phyloP scores from a whole-genome alignment of 2,797 vertebrate species.

The Lagorchestes hirsutus region DNA sequence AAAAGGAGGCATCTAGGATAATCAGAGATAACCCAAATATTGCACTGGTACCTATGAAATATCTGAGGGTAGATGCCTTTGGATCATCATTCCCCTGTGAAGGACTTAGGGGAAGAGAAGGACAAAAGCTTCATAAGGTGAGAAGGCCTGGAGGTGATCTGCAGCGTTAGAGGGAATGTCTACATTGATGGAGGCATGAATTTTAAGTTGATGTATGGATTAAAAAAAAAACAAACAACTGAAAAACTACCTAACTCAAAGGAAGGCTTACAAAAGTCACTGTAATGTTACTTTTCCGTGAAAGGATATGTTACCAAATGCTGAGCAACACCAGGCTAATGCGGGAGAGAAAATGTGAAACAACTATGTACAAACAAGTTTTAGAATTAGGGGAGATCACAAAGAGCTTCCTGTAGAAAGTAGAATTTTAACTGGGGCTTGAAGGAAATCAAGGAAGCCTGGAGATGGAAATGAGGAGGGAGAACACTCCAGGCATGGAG shows the following conservation, averaged over 20 bases:
- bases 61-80: not conserved
- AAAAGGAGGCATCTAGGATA: not conserved
- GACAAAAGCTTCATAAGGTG: not conserved
- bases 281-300: not conserved
- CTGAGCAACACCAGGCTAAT: not conserved
- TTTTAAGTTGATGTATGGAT: not conserved
- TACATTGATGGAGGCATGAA: not conserved
- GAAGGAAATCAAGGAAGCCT: no score
- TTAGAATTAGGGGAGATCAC: no score
- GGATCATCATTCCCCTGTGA: not conserved
- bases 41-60: not conserved
- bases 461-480: no score
- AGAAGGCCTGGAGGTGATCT: not conserved
- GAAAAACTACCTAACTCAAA: not conserved
- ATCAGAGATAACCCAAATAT: not conserved
- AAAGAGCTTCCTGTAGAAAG: no score
- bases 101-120: not conserved
- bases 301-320: not conserved
- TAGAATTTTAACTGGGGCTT: no score
- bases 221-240: no score
- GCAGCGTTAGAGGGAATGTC: not conserved
- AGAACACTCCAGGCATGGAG: no score
- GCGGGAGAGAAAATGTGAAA: no score
- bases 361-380: no score
- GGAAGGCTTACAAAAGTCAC: not conserved